Base-by-base conservation (phyloP, 2,888 invertebrate species). In the Dicyrtomina minuta region DNA sequence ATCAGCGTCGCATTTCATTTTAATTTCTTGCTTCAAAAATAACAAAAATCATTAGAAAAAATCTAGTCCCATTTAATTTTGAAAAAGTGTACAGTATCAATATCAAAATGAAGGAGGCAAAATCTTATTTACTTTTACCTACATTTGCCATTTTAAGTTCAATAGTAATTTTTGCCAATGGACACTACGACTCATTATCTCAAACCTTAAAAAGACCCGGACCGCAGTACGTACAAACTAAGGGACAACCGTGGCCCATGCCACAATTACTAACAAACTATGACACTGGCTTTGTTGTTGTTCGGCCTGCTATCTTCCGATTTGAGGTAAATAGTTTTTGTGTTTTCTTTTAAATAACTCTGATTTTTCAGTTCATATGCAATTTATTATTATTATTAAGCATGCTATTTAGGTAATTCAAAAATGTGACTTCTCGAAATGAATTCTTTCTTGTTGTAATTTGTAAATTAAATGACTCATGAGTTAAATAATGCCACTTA, bases 171-270 rank as follows among this genome's bases (percentile, higher is more conserved):
- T n/a, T n/a, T n/a, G n/a, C n/a, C 26, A 15, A 59, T 13, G 41
- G 59, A 20, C 43, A 41, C 43, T 59, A 59, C 15, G 59, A 59
- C 33, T 22, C 39, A 8, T 43, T 59, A 22, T 20, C 59, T 10
- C n/a, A 17, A n/a, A 43, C n/a, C 1, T 43, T 27, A 20, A 41
- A 27, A 41, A 20, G 43, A 41, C 15, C 43, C 2, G 59, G 59
- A 12, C 59, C 59, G 17, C 27, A 56, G n/a, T 26, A 22, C 13
- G 33, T 39, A 1, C 12, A 17, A 5, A 61, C 88, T 0, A 83
- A 84, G 71, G 90, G 90, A 0, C 85, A 86, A 80, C 85, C 88
- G 0, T 90, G 90, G 90, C 90, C 90, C 0, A 82, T 85, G 79
- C 89, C 89, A 0, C 85, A 86, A 72, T 75, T 82, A 51, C 83